A percentile compares a stretch with the other conserved stretches of the same genome.
These are phyloP conservation scores for Urocynchramus pylzowi DNA, from an alignment of 2,113 vertebrate species.

Conservation along the genomic window DNA sequence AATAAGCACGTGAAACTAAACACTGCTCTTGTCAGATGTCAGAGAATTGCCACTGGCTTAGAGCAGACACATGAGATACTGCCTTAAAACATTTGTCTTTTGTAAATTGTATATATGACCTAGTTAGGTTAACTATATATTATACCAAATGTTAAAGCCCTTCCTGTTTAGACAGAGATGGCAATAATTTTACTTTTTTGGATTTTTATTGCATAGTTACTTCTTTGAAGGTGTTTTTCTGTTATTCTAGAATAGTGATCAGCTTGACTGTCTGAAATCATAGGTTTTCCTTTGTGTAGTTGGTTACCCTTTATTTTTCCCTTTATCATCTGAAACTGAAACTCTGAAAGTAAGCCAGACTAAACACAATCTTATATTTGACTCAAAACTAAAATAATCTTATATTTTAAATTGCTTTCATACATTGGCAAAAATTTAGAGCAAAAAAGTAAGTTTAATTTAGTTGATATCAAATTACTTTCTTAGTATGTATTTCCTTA, in stretches of 20 bases:
- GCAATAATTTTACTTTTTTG: background rate
- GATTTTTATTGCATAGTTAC: background rate
- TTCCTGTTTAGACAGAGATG: background rate
- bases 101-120: background rate
- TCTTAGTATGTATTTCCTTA: background rate
- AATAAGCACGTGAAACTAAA: background rate
- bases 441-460: background rate
- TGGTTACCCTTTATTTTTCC: background rate
- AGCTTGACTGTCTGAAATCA: background rate
- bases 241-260: background rate
- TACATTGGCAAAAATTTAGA: background rate
- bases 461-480: background rate
- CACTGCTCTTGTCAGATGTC: background rate
- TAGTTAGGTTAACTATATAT: background rate
- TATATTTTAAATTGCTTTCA: conserved; percentile 16
- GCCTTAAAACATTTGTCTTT: background rate
- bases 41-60: background rate
- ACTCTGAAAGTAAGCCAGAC: conserved; percentile 37
- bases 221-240: background rate
- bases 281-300: background rate
- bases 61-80: background rate
- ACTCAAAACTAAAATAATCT: conserved; percentile 4
- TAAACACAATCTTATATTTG: background rate
- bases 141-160: background rate
- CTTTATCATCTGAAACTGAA: background rate